Evolutionary conservation across 2,797 vertebrate genomes (phyloP).

Genomic region (Florisuga fusca): DNA sequence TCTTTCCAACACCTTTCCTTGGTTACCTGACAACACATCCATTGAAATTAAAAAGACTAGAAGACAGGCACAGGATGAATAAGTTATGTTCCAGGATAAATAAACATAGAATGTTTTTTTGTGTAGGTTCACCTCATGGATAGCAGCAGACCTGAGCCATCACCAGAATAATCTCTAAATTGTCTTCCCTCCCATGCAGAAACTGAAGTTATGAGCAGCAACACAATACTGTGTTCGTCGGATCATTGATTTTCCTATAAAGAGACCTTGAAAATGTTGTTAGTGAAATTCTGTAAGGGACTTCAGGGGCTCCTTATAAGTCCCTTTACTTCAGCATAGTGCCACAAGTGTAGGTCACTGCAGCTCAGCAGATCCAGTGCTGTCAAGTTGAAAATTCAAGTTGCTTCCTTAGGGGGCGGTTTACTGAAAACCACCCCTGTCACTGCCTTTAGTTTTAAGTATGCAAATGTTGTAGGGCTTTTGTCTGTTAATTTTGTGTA

Average conservation of each 20-base stretch:
- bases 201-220: background rate
- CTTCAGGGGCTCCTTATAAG: background rate
- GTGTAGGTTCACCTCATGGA: background rate
- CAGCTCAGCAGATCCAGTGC: background rate
- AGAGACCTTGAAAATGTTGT: background rate
- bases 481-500: background rate
- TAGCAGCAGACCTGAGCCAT: background rate
- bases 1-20: conserved; percentile 33
- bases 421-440: background rate
- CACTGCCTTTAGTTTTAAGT: background rate
- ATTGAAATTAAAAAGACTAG: background rate
- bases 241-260: background rate
- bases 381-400: background rate
- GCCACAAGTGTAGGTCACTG: background rate
- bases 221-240: background rate
- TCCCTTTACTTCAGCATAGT: background rate
- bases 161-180: background rate
- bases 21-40: background rate
- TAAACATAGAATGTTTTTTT: background rate
- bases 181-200: background rate
- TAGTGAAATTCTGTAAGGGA: background rate
- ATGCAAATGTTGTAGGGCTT: background rate
- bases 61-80: background rate
- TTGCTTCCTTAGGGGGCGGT: background rate
- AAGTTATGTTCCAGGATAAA: background rate